Base-by-base conservation (phyloP, 2,888 invertebrate species). In the Achlya flavicornis region DNA sequence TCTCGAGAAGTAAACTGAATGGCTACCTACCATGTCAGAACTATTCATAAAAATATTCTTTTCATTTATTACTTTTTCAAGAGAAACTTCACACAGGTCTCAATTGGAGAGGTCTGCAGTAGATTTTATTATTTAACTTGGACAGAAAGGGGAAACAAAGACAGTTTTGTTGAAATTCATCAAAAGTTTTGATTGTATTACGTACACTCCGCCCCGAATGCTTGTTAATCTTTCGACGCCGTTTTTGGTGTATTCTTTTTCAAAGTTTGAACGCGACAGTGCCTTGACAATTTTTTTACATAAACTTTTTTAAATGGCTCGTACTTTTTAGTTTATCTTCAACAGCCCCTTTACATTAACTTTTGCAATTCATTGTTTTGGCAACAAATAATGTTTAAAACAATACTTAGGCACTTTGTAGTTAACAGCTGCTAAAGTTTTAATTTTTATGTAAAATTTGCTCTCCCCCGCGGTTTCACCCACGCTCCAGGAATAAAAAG, bases 131-230 rank as follows among this genome's bases (percentile, higher is more conserved):
- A 90, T 89, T 86, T 81, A 88, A 89, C 85, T 89, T 86, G 80
- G 81, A 85, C 85, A 83, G 84, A 89, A 89, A 88, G 88, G 87
- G 87, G 87, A 89, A 90, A 89, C 90, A 91, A 89, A 89, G 89
- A 87, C 88, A 89, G 86, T 91, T 89, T 88, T 85, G 83, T 74
- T 78, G 86, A 86, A 92, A 90, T 92, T 92, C 91, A 92, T 92
- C 90, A 92, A 92, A 93, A 92, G 82, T 93, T 93, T 91, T 90
- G 91, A 92, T 92, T 91, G 87, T 88, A 90, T 91, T 90, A 89
- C 88, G 87, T 88, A 87, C 80, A 84, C 81, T 84, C 78, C 77
- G 78, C 74, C 77, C 80, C 75, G 81, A 80, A 84, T 83, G 84
- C 84, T 87, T 88, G 84, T 87, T 88, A 90, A 90, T 90, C 85